These are phyloP conservation scores for Xestia ashworthii DNA, from an alignment of 2,888 invertebrate species.

Conservation along the genomic window DNA sequence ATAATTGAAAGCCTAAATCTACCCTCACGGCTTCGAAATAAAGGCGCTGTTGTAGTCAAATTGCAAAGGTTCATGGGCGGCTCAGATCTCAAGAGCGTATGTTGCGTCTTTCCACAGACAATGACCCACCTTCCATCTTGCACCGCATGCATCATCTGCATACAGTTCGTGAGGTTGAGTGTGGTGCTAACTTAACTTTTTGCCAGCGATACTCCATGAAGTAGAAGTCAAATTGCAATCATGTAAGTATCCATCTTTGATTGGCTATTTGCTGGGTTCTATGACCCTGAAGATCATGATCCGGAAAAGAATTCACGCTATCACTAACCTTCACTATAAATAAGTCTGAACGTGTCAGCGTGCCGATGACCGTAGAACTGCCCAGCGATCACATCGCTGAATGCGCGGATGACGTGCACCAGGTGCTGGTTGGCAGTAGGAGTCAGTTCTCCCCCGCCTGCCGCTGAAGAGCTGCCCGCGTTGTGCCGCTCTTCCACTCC, in stretches of 20 bases:
- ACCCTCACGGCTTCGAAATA: not conserved
- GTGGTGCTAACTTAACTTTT: too few relatives aligned
- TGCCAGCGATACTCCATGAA: too few relatives aligned
- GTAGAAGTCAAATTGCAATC: not conserved
- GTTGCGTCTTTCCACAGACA: too few relatives aligned
- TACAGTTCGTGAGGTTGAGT: too few relatives aligned
- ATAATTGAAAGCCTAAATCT: not conserved
- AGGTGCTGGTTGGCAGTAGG: conserved; percentile 94
- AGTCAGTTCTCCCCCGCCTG: conserved; percentile 91
- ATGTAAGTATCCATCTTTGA: too few relatives aligned
- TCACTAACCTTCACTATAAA: conserved; percentile 93
- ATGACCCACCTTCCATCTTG: too few relatives aligned
- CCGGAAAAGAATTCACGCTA: not conserved
- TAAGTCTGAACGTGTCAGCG: conserved; percentile 96
- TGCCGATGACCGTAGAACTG: conserved; percentile 98
- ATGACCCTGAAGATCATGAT: not conserved
- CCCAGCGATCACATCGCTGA: conserved; percentile 96
- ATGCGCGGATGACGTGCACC: conserved; percentile 93
- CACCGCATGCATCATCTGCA: too few relatives aligned
- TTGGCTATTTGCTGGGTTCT: not conserved
- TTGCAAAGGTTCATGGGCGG: too few relatives aligned
- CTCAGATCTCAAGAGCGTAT: too few relatives aligned
- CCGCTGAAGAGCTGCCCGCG: conserved; percentile 91
- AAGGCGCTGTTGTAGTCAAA: not conserved
- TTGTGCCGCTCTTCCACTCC: conserved; percentile 96